Base-by-base conservation (phyloP, 2,113 vertebrate genomes). In the Psilopsiagon aymara region DNA sequence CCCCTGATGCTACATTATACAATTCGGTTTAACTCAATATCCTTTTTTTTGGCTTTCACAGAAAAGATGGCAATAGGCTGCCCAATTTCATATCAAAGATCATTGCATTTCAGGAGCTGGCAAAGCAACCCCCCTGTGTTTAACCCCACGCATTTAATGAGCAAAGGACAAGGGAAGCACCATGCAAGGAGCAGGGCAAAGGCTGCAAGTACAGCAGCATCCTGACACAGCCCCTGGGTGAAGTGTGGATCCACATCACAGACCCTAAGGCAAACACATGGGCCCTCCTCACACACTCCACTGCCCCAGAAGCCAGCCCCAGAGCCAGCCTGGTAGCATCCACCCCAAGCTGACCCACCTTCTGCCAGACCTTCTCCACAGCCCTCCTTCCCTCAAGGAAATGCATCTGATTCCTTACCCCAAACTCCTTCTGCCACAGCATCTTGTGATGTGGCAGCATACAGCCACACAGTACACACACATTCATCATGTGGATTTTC, bases 211-310 rank as follows among this genome's bases (percentile, higher is more conserved):
- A 24, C 17, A 18, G 75, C 62, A 39, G 35, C 31, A 17, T 13
- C 62, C 52, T 18, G 31, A 43, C 59, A 37, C 60, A 39, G 67
- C 24, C 60, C 52, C 53, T 10, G 8, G 21, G 29, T 1, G 0
- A 60, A 53, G 17, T 1, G 0, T 9, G 16, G 14, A 23, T 29
- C 20, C 43, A 7, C 43, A 27, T 14, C 55, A 46, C 17, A 39
- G 23, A 68, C 7, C 23, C 13, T 18, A 59, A 39, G 28, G 46
- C 52, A 82, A 87, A 67, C 15, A 39, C n/a, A 8, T 0, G 0
- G 7, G 6, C 14, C n/a, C 19, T 33, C 60, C 20, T 49, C 12
- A 1, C 16, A 21, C 2, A 0, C 33, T 68, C n/a, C 1, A 0
- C 33, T 74, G 63, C 21, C 55, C 17, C 62, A 25, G 53, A 5